A percentile compares a stretch with the other conserved stretches of the same genome.
phyloP scores from a whole-genome alignment of 2,113 vertebrate genomes.

The Furnarius figulus region DNA sequence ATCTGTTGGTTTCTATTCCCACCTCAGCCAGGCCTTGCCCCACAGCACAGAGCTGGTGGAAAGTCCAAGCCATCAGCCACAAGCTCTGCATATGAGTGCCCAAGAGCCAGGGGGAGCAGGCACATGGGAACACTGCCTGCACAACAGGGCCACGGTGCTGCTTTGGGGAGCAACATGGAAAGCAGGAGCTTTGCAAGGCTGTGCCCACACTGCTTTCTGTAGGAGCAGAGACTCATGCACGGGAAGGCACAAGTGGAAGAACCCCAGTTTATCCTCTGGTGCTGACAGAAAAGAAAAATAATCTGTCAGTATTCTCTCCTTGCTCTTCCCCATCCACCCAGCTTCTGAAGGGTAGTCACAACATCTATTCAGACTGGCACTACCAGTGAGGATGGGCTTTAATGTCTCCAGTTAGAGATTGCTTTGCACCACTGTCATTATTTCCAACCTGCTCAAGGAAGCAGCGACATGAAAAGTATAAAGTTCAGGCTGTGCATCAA shows the following conservation, averaged over 20 bases:
- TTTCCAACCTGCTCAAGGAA: conserved; percentile 4
- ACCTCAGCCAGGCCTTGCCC: not conserved
- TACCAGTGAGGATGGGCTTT: not conserved
- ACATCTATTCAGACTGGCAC: not conserved
- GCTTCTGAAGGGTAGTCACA: not conserved
- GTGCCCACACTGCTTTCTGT: not conserved
- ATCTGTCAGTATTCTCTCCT: not conserved
- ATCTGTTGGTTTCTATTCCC: conserved; percentile 35
- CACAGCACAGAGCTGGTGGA: not conserved
- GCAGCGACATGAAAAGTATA: not conserved
- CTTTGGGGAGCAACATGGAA: not conserved
- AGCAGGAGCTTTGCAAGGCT: not conserved
- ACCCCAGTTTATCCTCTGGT: not conserved
- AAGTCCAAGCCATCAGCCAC: conserved; percentile 24
- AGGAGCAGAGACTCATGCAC: not conserved
- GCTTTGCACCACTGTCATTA: not conserved
- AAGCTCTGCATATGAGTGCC: not conserved
- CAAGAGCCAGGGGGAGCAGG: not conserved
- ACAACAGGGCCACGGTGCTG: not conserved
- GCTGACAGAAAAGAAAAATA: not conserved
- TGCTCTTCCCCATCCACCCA: not conserved
- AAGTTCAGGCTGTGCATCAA: not conserved
- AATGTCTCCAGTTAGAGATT: not conserved
- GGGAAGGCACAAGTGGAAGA: not conserved
- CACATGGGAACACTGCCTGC: not conserved